Evolutionary conservation across 1,140 invertebrate genomes (phyloP).

Genomic region (Papilio helenus): DNA sequence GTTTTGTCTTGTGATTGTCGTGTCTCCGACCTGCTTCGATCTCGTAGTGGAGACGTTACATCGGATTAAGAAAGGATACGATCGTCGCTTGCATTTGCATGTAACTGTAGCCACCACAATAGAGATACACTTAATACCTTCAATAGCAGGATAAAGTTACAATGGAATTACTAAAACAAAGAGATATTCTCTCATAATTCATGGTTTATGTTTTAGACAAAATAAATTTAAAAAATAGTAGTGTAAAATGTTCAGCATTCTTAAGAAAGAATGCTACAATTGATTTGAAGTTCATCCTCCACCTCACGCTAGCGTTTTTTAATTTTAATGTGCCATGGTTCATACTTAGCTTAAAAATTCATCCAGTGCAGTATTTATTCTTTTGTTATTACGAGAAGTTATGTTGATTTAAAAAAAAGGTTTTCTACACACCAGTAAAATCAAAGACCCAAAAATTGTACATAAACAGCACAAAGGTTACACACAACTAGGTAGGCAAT

Average conservation of each 20-base stretch:
- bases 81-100: constrained; percentile 8
- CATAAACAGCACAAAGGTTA: background rate
- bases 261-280: no score
- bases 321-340: no score
- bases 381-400: no score
- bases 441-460: background rate
- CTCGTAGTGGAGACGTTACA: constrained; percentile 13
- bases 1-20: constrained; percentile 20
- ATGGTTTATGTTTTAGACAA: no score
- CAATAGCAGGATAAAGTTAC: background rate
- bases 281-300: no score
- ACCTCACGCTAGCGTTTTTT: no score
- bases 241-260: no score
- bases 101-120: background rate
- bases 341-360: no score
- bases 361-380: no score
- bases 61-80: constrained; percentile 19
- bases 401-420: no score
- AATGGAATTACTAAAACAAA: background rate
- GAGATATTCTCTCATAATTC: no score
- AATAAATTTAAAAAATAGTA: no score
- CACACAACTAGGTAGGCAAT: background rate
- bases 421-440: background rate
- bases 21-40: constrained; percentile 14
- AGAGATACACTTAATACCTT: background rate